Percentiles rank a stretch among this genome's conserved stretches.
These are phyloP conservation scores for Rhadina sibilatrix DNA, from an alignment of 2,113 vertebrate species.

Conservation along the genomic window DNA sequence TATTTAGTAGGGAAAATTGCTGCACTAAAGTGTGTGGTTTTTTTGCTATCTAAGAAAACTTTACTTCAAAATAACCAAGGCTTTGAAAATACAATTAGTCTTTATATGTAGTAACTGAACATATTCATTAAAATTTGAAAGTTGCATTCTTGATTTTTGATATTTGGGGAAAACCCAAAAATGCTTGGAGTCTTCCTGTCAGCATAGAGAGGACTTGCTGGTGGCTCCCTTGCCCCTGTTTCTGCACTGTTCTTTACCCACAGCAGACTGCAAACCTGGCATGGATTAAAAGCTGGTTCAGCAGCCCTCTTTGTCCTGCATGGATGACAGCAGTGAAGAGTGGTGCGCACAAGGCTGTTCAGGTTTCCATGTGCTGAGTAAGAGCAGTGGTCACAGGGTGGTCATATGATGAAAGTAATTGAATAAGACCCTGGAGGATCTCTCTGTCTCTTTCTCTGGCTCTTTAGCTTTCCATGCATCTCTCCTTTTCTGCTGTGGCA, in stretches of 20 bases:
- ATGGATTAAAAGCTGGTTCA: conserved; percentile 28
- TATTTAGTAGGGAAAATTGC: background rate
- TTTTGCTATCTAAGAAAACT: background rate
- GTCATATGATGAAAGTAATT: background rate
- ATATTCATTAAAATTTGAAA: background rate
- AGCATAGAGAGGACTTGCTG: background rate
- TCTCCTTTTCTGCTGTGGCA: background rate
- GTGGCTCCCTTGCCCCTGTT: background rate
- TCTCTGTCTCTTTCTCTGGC: background rate
- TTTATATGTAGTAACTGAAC: background rate
- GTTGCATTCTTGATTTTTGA: background rate
- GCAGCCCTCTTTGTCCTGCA: background rate
- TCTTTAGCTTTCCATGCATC: background rate
- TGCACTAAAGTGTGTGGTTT: background rate
- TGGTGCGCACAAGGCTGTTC: background rate
- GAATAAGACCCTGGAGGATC: background rate
- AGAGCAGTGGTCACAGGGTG: background rate
- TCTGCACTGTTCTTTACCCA: background rate
- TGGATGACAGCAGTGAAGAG: background rate
- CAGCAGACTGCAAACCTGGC: conserved; percentile 5
- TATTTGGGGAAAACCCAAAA: background rate
- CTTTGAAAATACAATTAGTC: background rate
- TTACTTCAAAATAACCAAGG: background rate
- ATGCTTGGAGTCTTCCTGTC: background rate
- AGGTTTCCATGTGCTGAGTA: conserved; percentile 42